A percentile compares a stretch with the other conserved stretches of the same genome.
Conservation (phyloP, 2,113 vertebrate species). For the Jacana jacana region DNA sequence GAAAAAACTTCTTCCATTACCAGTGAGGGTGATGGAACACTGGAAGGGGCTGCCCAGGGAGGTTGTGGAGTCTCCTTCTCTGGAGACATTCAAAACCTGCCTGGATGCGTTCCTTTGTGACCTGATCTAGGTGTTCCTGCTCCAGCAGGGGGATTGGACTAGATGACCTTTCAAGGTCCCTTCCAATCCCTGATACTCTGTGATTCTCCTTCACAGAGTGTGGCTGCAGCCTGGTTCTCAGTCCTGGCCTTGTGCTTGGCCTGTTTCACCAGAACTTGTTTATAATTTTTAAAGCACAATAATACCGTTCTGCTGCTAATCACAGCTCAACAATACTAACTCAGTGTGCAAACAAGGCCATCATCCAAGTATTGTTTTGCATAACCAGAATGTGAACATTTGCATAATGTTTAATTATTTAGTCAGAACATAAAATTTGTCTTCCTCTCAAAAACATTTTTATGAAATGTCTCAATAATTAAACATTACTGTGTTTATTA, state of each 20-base stretch:
- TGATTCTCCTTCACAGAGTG: accelerated
- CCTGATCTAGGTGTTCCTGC: no score
- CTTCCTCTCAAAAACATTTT: slow-evolving; percentile 35
- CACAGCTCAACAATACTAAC: slow-evolving; percentile 1
- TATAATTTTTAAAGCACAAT: background rate
- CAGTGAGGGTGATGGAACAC: no score
- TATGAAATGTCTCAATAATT: slow-evolving; percentile 60
- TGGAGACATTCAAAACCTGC: no score
- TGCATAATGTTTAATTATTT: slow-evolving; percentile 60
- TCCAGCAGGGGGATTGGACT: no score
- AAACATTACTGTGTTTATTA: slow-evolving; percentile 51
- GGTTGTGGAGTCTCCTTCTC: no score
- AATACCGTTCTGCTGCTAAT: slow-evolving; percentile 14
- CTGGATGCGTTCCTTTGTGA: no score
- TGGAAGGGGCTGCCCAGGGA: no score
- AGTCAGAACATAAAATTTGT: slow-evolving; percentile 41
- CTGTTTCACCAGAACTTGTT: background rate
- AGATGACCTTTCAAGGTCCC: no score
- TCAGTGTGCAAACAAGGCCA: slow-evolving; percentile 18
- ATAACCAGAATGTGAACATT: slow-evolving; percentile 37
- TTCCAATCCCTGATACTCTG: no score
- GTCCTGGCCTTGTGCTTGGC: background rate
- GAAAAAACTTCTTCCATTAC: no score
- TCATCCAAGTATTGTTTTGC: slow-evolving; percentile 52
- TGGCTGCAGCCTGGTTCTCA: background rate